A percentile compares a stretch with the other conserved stretches of the same genome.
phyloP scores from a whole-genome alignment of 2,113 vertebrate genomes.

The Stegostoma tigrinum region DNA sequence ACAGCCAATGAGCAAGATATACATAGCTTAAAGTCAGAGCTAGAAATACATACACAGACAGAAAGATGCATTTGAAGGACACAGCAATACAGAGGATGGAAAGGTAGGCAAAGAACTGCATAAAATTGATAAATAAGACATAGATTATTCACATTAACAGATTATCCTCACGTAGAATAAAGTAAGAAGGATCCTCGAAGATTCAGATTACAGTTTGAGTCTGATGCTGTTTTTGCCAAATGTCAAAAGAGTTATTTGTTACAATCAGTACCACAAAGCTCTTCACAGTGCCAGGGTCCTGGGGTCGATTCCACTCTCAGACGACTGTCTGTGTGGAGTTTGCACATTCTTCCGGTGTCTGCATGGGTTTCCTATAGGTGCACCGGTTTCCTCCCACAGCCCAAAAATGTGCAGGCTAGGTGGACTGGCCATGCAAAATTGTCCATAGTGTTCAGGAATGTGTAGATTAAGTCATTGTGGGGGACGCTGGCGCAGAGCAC shows the following conservation, averaged over 20 bases:
- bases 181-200: neutral
- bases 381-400: too few species aligned
- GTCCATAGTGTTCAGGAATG: too few species aligned
- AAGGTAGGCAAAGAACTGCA: constrained; percentile 46
- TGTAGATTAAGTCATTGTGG: too few species aligned
- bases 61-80: neutral
- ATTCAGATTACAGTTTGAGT: neutral
- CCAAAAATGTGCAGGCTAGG: too few species aligned
- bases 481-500: too few species aligned
- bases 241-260: neutral
- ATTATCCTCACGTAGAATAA: neutral
- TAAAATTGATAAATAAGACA: neutral
- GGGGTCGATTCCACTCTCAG: too few species aligned
- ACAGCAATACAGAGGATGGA: neutral
- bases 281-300: too few species aligned
- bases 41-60: constrained; percentile 54
- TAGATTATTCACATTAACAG: neutral
- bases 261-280: neutral
- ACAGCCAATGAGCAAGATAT: constrained; percentile 62
- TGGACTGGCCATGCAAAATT: too few species aligned
- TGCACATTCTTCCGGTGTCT: too few species aligned
- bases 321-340: too few species aligned
- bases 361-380: too few species aligned
- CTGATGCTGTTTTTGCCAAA: neutral
- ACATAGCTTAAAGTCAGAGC: constrained; percentile 64